A percentile compares a stretch with the other conserved stretches of the same genome.
Conservation (phyloP, 2,888 invertebrate species). For the Drosophila buzzatii region DNA sequence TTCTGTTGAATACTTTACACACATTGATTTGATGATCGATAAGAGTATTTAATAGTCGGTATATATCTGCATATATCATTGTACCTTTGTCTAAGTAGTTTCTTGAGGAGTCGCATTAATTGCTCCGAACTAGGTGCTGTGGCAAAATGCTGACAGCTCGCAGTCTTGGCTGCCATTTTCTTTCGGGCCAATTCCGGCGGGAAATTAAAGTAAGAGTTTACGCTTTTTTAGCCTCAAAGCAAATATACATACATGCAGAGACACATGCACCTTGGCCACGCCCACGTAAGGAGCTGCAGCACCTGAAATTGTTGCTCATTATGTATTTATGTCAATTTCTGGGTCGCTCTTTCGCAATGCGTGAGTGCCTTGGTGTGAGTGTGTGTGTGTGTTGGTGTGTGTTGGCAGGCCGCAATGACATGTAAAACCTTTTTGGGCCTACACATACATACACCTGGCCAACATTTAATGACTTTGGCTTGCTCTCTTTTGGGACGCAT, state of each 20-base stretch:
- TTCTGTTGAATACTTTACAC: no score
- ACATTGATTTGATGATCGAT: no score
- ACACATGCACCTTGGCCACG: slow-evolving; percentile 59
- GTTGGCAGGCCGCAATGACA: slow-evolving; percentile 66
- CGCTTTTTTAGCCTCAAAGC: slow-evolving; percentile 68
- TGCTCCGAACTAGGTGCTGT: slow-evolving; percentile 68
- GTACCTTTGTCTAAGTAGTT: slow-evolving; percentile 50
- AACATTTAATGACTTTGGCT: slow-evolving; percentile 78
- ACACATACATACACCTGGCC: slow-evolving; percentile 61
- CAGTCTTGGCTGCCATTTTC: slow-evolving; percentile 54
- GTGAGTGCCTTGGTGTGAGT: slow-evolving; percentile 12
- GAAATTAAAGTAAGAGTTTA: slow-evolving; percentile 79
- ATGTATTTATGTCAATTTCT: slow-evolving; percentile 78
- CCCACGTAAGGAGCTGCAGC: slow-evolving; percentile 38
- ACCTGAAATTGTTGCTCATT: slow-evolving; percentile 76
- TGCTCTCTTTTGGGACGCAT: slow-evolving; percentile 76
- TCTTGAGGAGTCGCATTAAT: slow-evolving; percentile 62
- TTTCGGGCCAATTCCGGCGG: slow-evolving; percentile 68
- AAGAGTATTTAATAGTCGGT: background rate
- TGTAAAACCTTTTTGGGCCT: slow-evolving; percentile 78
- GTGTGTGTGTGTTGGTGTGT: slow-evolving; percentile 24
- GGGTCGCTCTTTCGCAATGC: slow-evolving; percentile 51
- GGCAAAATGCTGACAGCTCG: slow-evolving; percentile 66
- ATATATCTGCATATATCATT: no score
- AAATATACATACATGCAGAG: slow-evolving; percentile 8